phyloP scores from a whole-genome alignment of 2,113 vertebrate genomes.

The Cyphomyrus discorhynchus region DNA sequence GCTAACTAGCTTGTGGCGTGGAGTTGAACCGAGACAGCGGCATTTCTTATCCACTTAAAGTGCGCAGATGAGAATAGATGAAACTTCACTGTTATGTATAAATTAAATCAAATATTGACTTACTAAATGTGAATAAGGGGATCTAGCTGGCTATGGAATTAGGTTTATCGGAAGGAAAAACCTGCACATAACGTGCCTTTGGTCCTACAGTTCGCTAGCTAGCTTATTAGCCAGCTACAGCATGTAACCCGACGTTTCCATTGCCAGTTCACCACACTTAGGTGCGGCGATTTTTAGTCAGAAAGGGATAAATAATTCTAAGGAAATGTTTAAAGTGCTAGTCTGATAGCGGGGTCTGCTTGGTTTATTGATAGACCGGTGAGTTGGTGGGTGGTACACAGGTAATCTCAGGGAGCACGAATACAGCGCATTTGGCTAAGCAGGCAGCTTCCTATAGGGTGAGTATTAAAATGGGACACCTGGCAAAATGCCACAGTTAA shows the following conservation, averaged over 20 bases:
- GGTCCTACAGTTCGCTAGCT: not conserved
- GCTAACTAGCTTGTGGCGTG: not conserved
- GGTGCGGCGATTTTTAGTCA: not conserved
- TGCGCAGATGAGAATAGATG: not conserved
- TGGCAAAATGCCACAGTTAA: not conserved
- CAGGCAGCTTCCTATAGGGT: not conserved
- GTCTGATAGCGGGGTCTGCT: not conserved
- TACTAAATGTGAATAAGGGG: not conserved
- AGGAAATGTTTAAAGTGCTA: not conserved
- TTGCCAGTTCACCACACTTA: not conserved
- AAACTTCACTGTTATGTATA: not conserved
- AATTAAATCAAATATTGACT: not conserved
- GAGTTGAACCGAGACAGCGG: not conserved
- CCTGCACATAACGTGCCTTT: not conserved
- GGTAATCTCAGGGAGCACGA: not conserved
- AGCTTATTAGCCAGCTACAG: slow-evolving; percentile 1
- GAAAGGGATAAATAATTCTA: not conserved
- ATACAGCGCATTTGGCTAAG: not conserved
- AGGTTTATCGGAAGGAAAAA: not conserved
- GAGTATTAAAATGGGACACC: not conserved
- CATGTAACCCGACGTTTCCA: not conserved
- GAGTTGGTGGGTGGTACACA: not conserved
- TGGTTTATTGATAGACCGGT: not conserved
- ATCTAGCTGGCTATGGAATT: not conserved
- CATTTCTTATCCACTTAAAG: not conserved